Evolutionary conservation across 1,140 invertebrate species (phyloP), one percentile per base, ranked within the genome.

Genomic region (Halictus rubicundus): DNA sequence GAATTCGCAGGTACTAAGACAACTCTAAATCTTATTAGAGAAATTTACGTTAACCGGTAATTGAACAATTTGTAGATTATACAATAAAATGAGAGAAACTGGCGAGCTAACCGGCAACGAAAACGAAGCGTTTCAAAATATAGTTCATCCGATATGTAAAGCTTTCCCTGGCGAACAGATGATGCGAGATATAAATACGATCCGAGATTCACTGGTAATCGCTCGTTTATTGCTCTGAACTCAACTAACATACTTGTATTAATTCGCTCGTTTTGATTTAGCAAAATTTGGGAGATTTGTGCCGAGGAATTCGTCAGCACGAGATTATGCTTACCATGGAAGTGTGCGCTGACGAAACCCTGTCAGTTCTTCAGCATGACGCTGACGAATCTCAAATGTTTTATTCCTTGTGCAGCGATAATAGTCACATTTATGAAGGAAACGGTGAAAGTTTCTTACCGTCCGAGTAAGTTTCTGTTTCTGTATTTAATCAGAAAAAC

Each of bases 261-360:
- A 60, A 61, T 52, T 64, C 63, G n/a, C 0, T 21, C 42, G 70
- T 78, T 83, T 1, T 19, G 23, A 32, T 68, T 75, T 82, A 93
- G 92, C 89, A 91, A 90, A 92, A 92, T 76, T 83, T 93, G 14
- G 88, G 83, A 19, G 91, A 92, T 54, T 73, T 93, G 21, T 93
- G 92, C 74, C 88, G 87, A 42, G 90, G 88, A 27, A 90, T 93
- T 68, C 78, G 82, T 42, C 90, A 92, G 14, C 85, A 91, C 27
- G 91, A 92, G 73, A 87, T 93, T 49, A 91, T 90, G 78, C 75
- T 93, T 54, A 93, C 91, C 0, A 83, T 93, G 80, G 92, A 93
- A 81, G 82, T 87, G 0, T 89, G 86, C 23, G 80, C 88, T 1
- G 92, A 93, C 39, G 92, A 93, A 68, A 92, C 90, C 3, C 82